These are phyloP conservation scores for Grammomys dolichurus DNA, from an alignment of 2,113 vertebrate genomes.

Conservation along the genomic window DNA sequence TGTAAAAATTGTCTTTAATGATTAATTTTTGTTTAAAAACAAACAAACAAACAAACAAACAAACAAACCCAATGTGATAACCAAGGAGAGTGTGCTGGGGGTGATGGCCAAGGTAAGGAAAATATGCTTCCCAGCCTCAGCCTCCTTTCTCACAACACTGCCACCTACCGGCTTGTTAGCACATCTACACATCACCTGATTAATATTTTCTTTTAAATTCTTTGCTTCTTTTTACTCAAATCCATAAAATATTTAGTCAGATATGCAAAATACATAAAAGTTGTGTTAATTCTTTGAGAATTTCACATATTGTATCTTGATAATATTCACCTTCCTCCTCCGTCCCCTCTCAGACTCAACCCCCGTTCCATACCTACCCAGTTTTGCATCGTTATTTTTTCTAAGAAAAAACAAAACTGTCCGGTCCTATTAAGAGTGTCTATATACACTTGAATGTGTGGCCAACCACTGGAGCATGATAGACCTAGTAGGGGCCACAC, in stretches of 20 bases:
- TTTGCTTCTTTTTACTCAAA: background rate
- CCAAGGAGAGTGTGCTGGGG: background rate
- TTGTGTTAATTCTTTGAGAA: background rate
- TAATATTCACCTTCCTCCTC: background rate
- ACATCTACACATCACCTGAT: background rate
- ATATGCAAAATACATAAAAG: background rate
- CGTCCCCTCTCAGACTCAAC: background rate
- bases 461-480: background rate
- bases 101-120: background rate
- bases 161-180: background rate
- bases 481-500: background rate
- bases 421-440: background rate
- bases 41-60: background rate
- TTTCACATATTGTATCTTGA: background rate
- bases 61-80: background rate
- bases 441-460: background rate
- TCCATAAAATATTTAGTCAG: background rate
- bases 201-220: background rate
- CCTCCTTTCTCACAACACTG: background rate
- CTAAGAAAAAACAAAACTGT: background rate
- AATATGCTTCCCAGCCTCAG: background rate
- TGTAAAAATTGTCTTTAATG: background rate
- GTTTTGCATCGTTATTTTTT: background rate
- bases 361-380: background rate
- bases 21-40: background rate